Conservation (phyloP, 1,140 invertebrate species). For the Caenorhabditis briggsae region DNA sequence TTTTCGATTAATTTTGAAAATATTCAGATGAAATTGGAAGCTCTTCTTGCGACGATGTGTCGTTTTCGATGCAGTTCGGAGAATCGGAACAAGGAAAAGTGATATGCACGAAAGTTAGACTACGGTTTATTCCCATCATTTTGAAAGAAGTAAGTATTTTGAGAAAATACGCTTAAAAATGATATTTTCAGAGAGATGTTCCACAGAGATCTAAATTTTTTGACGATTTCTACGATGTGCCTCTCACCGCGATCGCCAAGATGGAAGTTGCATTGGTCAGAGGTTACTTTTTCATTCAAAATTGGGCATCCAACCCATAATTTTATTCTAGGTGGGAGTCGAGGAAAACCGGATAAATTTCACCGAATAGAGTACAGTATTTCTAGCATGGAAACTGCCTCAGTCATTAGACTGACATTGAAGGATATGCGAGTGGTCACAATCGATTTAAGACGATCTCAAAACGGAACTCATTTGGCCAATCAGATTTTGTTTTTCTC, state of each 20-base stretch:
- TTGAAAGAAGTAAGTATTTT: not conserved
- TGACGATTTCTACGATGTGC: slow-evolving; percentile 55
- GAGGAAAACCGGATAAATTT: slow-evolving; percentile 16
- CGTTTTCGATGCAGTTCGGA: slow-evolving; percentile 55
- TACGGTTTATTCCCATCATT: slow-evolving; percentile 47
- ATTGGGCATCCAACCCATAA: not conserved
- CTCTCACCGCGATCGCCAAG: slow-evolving; percentile 49
- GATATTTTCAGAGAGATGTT: slow-evolving; percentile 15
- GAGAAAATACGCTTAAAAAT: not conserved
- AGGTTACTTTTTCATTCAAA: not conserved
- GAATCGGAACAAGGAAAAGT: slow-evolving; percentile 50
- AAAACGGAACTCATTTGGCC: slow-evolving; percentile 36
- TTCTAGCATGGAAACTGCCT: slow-evolving; percentile 21
- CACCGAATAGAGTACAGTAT: slow-evolving; percentile 23
- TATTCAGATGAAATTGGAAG: slow-evolving; percentile 57
- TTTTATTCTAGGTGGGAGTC: not conserved
- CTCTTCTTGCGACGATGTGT: slow-evolving; percentile 56
- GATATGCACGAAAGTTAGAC: slow-evolving; percentile 57
- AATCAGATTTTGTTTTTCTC: slow-evolving; percentile 55
- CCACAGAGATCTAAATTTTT: slow-evolving; percentile 47
- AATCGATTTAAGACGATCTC: slow-evolving; percentile 34
- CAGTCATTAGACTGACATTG: not conserved
- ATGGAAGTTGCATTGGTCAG: slow-evolving; percentile 48
- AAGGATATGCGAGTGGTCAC: slow-evolving; percentile 42
- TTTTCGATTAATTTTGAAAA: not conserved